Conservation (phyloP, 2,888 invertebrate species). For the Lasioglossum marginatum region DNA sequence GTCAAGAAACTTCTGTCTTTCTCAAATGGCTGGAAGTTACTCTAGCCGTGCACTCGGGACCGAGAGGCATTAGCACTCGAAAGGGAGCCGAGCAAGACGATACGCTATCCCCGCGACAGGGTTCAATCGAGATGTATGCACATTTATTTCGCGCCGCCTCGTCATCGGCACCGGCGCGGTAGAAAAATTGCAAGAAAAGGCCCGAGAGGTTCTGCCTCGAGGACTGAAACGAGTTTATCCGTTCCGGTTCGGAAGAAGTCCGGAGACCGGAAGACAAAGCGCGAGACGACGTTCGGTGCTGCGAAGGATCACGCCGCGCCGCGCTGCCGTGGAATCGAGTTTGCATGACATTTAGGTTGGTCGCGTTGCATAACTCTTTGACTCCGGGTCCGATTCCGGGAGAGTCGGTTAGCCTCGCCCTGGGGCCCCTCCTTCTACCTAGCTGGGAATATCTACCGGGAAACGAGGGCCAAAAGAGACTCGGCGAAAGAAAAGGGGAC, state of each 20-base stretch:
- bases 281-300: slow-evolving; percentile 34
- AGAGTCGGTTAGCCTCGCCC: slow-evolving; percentile 52
- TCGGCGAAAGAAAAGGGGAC: neutral
- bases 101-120: neutral
- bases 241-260: slow-evolving; percentile 18
- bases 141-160: neutral
- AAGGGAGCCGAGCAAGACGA: neutral
- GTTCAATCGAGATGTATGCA: slow-evolving; percentile 15
- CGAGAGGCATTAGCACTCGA: neutral
- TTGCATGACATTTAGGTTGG: slow-evolving; percentile 78
- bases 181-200: slow-evolving; percentile 16
- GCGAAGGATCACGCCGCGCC: slow-evolving; percentile 46
- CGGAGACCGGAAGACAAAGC: slow-evolving; percentile 44
- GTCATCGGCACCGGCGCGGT: neutral
- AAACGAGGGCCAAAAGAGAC: neutral
- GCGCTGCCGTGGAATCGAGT: slow-evolving; percentile 71
- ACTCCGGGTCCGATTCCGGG: slow-evolving; percentile 64
- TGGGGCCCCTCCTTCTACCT: slow-evolving; percentile 2
- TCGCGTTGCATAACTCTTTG: slow-evolving; percentile 76
- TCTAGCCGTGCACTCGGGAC: neutral
- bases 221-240: slow-evolving; percentile 33
- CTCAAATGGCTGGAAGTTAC: neutral
- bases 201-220: neutral
- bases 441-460: slow-evolving; percentile 7
- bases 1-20: neutral